phyloP scores from a whole-genome alignment of 2,888 invertebrate genomes.

The Amorpha juglandis region DNA sequence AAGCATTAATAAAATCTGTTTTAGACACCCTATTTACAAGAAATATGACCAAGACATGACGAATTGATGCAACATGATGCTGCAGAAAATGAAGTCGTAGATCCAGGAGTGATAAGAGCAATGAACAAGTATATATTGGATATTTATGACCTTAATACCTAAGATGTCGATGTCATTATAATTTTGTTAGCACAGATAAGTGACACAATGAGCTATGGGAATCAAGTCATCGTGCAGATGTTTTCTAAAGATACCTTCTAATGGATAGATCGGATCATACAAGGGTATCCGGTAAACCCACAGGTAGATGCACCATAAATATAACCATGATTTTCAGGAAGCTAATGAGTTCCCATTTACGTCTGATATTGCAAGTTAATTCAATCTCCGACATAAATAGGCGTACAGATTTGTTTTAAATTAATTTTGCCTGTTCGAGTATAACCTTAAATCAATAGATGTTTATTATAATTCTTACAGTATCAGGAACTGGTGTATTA shows the following conservation, averaged over 20 bases:
- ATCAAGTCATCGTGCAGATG: slow-evolving; percentile 23
- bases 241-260: neutral
- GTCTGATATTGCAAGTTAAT: slow-evolving; percentile 38
- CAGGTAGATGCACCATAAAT: slow-evolving; percentile 41
- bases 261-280: slow-evolving; percentile 37
- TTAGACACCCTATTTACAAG: slow-evolving; percentile 32
- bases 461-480: neutral
- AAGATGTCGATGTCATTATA: slow-evolving; percentile 8
- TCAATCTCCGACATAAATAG: slow-evolving; percentile 40
- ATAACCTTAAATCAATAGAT: slow-evolving; percentile 22
- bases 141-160: neutral
- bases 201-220: slow-evolving; percentile 18
- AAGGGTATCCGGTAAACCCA: slow-evolving; percentile 50
- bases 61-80: neutral
- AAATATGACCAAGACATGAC: neutral
- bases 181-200: slow-evolving; percentile 19
- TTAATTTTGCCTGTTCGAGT: slow-evolving; percentile 42
- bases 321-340: slow-evolving; percentile 56
- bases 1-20: slow-evolving; percentile 62
- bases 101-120: neutral
- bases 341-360: slow-evolving; percentile 56
- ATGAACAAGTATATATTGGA: neutral
- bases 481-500: neutral
- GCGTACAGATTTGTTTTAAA: slow-evolving; percentile 40
- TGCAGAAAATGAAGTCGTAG: neutral